Conservation (phyloP, 92 coral and sea anemone species). For the Phymanthus crucifer region DNA sequence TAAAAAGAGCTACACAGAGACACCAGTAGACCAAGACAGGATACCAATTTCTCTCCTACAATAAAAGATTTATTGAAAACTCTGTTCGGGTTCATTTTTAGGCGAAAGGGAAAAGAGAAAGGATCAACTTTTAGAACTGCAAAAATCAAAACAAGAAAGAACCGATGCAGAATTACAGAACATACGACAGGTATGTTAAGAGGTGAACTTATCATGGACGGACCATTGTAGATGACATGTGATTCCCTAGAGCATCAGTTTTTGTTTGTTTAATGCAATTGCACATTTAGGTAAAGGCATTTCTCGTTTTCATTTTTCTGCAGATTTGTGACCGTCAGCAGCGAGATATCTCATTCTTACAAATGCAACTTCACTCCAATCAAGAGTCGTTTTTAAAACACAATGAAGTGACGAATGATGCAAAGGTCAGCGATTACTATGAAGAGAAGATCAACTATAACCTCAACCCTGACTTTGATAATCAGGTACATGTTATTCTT, state of each 20-base stretch:
- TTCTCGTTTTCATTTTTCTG: not conserved
- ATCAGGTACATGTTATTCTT: constrained; percentile 47
- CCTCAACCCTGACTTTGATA: constrained; percentile 70
- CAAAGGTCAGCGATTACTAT: constrained; percentile 44
- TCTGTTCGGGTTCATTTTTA: too few relatives aligned
- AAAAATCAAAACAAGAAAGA: constrained; percentile 95
- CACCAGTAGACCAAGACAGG: too few relatives aligned
- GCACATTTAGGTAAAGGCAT: too few relatives aligned
- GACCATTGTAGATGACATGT: too few relatives aligned
- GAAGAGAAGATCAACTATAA: constrained; percentile 58
- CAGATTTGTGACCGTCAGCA: constrained; percentile 99
- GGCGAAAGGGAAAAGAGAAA: constrained; percentile 98
- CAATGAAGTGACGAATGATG: constrained; percentile 39
- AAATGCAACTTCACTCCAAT: constrained; percentile 86
- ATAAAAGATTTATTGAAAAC: too few relatives aligned
- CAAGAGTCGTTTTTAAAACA: constrained; percentile 86
- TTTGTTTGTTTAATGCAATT: too few relatives aligned
- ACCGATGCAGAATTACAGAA: constrained; percentile 93
- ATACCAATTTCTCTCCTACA: too few relatives aligned
- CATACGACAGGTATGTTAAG: constrained; percentile 74
- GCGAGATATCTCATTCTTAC: constrained; percentile 94
- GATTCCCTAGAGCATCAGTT: too few relatives aligned
- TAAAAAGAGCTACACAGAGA: too few relatives aligned
- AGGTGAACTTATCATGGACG: too few relatives aligned
- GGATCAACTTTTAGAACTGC: constrained; percentile 93